Base-by-base conservation (phyloP, 2,888 invertebrate species). In the Atherix ibis region DNA sequence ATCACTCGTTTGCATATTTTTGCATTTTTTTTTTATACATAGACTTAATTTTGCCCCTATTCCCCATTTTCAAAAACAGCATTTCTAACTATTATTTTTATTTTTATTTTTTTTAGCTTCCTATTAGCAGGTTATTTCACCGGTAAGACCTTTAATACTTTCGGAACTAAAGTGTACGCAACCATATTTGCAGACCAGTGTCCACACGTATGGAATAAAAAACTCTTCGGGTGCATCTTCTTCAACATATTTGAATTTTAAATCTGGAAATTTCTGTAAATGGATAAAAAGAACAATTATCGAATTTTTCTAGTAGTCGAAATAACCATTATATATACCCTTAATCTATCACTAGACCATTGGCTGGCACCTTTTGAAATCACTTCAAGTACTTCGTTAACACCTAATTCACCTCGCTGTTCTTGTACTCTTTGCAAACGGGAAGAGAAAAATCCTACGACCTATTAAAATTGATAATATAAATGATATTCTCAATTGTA, bases 131-230 rank as follows among this genome's bases (percentile, higher is more conserved):
- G 50, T 52, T 32, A 60, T 51, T 34, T 61, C 60, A 19, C 52
- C 56, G 37, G 53, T 53, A 14, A 58, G 50, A 34, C 52, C 51
- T 43, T 58, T 59, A 28, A 61, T 56, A 42, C 51, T 58, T 43
- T 61, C 60, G 15, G 60, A 60, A 44, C 52, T 61, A 37, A 61
- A 61, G 45, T 59, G 60, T 30, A 61, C 56, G 46, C 55, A 58
- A 34, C 71, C 72, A 43, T 70, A 68, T 25, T 63, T 65, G 46
- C 67, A 74, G 29, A 95, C 83, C 34, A 98, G 67, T 3, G 84
- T 83, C 98, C 98, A 98, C 16, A 97, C 88, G 59, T 99, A 98
- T 0, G 98, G 98, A 45, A 97, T 91, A 66, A 99, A 98, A 68
- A 98, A 98, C 52, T 97, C 95, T 58, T 97, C 97, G 0, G 97